Percentiles rank a stretch among this genome's conserved stretches.
phyloP scores from a whole-genome alignment of 2,888 invertebrate species.

The Busseola fusca region DNA sequence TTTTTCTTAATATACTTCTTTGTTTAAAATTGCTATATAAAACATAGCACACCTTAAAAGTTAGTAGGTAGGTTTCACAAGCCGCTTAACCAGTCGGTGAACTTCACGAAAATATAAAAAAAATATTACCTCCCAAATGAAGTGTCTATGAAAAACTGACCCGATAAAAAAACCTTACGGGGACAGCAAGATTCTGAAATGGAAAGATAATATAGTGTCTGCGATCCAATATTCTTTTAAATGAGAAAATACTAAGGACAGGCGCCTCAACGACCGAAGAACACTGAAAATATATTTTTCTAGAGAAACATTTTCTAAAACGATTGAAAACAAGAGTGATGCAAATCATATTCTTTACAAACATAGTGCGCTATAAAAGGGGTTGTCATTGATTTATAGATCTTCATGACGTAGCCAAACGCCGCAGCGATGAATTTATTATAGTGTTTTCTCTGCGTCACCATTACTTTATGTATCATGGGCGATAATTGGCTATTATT shows the following conservation, averaged over 20 bases:
- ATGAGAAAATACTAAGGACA: constrained; percentile 38
- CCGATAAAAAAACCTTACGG: constrained; percentile 44
- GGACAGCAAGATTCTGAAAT: constrained; percentile 34
- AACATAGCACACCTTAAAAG: background rate
- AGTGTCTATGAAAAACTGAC: constrained; percentile 15
- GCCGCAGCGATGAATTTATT: constrained; percentile 36
- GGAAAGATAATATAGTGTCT: constrained; percentile 51
- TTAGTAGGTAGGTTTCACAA: background rate
- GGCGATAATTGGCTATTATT: constrained; percentile 28
- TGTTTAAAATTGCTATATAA: constrained; percentile 19
- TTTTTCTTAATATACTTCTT: constrained; percentile 26
- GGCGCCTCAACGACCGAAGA: constrained; percentile 26
- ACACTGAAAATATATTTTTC: constrained; percentile 43
- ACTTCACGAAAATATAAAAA: background rate
- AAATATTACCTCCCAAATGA: constrained; percentile 4
- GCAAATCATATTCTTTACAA: constrained; percentile 53
- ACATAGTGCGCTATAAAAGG: constrained; percentile 33
- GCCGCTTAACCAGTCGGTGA: background rate
- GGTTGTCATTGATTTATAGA: constrained; percentile 54
- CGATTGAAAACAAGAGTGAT: constrained; percentile 36
- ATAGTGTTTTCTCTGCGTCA: constrained; percentile 23
- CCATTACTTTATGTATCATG: constrained; percentile 17
- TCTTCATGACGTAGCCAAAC: constrained; percentile 42
- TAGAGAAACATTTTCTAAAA: constrained; percentile 40
- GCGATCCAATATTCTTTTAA: constrained; percentile 47